Conservation (phyloP, 2,888 invertebrate genomes). For the Ophraella communa region DNA sequence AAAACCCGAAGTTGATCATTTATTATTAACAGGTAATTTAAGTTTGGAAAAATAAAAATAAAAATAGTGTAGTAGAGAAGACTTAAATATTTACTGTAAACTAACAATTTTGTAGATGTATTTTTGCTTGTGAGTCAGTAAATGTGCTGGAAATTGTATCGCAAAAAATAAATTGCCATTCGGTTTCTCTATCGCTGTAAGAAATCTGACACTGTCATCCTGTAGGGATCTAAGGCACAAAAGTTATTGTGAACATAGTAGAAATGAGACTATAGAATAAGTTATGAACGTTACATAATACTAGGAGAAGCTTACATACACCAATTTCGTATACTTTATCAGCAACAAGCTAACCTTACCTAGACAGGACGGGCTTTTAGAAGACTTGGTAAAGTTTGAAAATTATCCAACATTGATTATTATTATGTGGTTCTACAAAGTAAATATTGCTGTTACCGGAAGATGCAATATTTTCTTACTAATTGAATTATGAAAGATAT, state of each 20-base stretch:
- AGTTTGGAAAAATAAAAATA: too few species aligned
- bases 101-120: too few species aligned
- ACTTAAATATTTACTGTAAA: too few species aligned
- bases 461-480: too few species aligned
- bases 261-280: constrained; percentile 30
- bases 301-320: constrained; percentile 42
- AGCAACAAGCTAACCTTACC: constrained; percentile 27
- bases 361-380: constrained; percentile 31
- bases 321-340: constrained; percentile 41
- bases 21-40: too few species aligned
- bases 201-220: constrained; percentile 33
- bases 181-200: constrained; percentile 9
- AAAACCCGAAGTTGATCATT: background rate
- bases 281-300: constrained; percentile 40
- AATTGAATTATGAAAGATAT: too few species aligned
- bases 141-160: constrained; percentile 4
- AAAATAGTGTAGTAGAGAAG: too few species aligned
- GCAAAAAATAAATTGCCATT: constrained; percentile 16
- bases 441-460: too few species aligned
- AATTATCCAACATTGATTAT: too few species aligned
- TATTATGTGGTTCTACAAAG: too few species aligned
- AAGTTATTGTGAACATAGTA: constrained; percentile 33
- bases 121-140: background rate
- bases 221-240: constrained; percentile 12
- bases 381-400: constrained; percentile 21